Evolutionary conservation across 2,797 vertebrate species (phyloP).

Genomic region (Odontamblyopus rebecca): DNA sequence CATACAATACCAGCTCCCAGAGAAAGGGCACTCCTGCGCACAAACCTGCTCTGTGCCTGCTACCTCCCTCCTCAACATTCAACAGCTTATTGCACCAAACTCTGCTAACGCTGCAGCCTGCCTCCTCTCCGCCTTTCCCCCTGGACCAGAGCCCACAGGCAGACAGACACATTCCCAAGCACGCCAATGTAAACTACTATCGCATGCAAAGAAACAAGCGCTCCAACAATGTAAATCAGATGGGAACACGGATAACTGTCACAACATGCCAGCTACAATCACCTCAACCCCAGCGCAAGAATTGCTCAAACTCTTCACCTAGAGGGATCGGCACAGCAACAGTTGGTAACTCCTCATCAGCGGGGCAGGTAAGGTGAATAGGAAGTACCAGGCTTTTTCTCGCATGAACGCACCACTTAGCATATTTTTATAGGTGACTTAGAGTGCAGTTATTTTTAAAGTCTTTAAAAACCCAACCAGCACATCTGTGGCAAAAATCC

Average conservation of each 20-base stretch:
- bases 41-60: slow-evolving; percentile 42
- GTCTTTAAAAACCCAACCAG: slow-evolving; percentile 39
- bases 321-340: slow-evolving; percentile 53
- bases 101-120: slow-evolving; percentile 68
- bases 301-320: slow-evolving; percentile 38
- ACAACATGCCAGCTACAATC: slow-evolving; percentile 44
- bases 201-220: slow-evolving; percentile 30
- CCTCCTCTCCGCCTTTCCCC: slow-evolving; percentile 59
- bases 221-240: slow-evolving; percentile 40
- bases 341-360: slow-evolving; percentile 58
- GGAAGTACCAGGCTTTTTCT: slow-evolving; percentile 26
- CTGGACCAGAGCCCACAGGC: slow-evolving; percentile 66
- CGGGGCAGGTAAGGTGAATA: slow-evolving; percentile 56
- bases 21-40: slow-evolving; percentile 48
- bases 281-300: slow-evolving; percentile 33
- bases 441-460: slow-evolving; percentile 42
- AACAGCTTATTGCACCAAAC: slow-evolving; percentile 84
- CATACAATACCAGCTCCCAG: neutral
- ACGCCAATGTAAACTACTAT: slow-evolving; percentile 15
- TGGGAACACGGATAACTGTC: slow-evolving; percentile 46
- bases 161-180: slow-evolving; percentile 19
- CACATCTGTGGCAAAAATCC: slow-evolving; percentile 41
- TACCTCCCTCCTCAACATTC: slow-evolving; percentile 47
- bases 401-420: slow-evolving; percentile 14
- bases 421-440: slow-evolving; percentile 18